Base-by-base conservation (phyloP, 2,797 vertebrate species). In the Silurus lanzhouensis region DNA sequence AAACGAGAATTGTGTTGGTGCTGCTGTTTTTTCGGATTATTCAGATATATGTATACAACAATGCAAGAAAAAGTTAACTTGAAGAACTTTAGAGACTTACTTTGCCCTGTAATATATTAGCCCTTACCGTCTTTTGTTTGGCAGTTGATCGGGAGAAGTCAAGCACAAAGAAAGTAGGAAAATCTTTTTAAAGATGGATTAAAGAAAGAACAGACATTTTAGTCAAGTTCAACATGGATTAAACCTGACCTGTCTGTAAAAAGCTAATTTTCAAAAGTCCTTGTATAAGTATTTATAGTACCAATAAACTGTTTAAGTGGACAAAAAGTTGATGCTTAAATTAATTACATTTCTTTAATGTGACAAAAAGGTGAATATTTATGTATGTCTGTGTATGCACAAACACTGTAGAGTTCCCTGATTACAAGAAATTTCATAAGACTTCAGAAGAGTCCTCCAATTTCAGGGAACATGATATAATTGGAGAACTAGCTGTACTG, bases 351-450 rank as follows among this genome's bases (percentile, higher is more conserved):
- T n/a, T 10, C n/a, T 64, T 79, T 63, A 63, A 63, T 63, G 13
- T 20, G n/a, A 15, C 22, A 64, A 27, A 72, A 81, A 17, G 17
- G n/a, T 31, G 46, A 55, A 55, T 81, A 55, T 67, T 12, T 12
- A 81, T 66, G n/a, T 22, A 44, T 3, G 2, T 14, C 60, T 20
- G 2, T 81, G 17, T 19, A 4, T 2, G 60, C 44, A 15, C 57
- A 64, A 55, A 67, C 38, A 52, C 15, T 66, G 44, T 61, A 52
- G 46, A 67, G 38, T 25, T 27, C 22, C 14, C 44, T 64, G 78
- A 64, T 80, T 80, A 64, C 78, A 66, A 52, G 14, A 79, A 46
- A n/a, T 79, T 79, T 63, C 52, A 8, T 15, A 82, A 82, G 67
- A 44, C 58, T 79, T 68, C 48, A 31, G 80, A 82, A 68, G 80